Evolutionary conservation across 2,113 vertebrate genomes (phyloP), one percentile per base, ranked within the genome.

Genomic region (Ciconia stormi): DNA sequence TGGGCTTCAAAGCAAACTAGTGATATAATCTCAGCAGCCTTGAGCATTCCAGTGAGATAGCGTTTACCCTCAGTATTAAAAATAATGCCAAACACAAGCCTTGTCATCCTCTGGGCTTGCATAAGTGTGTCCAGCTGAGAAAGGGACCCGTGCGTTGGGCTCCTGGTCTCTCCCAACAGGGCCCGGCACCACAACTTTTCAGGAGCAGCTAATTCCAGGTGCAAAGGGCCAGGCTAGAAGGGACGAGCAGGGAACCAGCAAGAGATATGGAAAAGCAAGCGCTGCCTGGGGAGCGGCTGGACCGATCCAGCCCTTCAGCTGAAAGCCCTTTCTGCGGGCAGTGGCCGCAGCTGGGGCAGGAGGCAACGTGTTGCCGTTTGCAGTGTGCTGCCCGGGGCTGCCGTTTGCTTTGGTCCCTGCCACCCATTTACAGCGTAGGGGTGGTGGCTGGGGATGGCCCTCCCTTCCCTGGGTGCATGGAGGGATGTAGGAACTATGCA

Each of bases 371-470:
- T 7, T 71, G 77, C 32, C 42, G 1, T 71, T 58, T 22, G 16
- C 49, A 9, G 7, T 2, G 16, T 47, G 27, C 25, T 92, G 36
- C 36, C 27, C 1, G 2, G 38, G 22, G 36, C 27, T 85, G 65
- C 27, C 2, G 2, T 32, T 46, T 29, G 11, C 44, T 86, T 90
- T 0, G 0, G 14, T 38, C 40, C 26, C 40, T 72, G 74, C 15
- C 19, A 11, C 55, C 3, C 2, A 27, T 67, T 27, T 63, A 36
- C 1, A 4, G 30, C 5, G 26, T 8, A n/a, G 9, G 30, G 18
- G 30, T 49, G 61, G 52, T 63, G 74, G 32, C 36, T 74, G 46
- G 42, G 66, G n/a, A 30, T 1, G 4, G 20, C 65, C 50, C 6
- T 83, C 18, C 62, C 34, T 19, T 53, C 12, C 22, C 62, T 46